Evolutionary conservation across 2,113 vertebrate genomes (phyloP).

Genomic region (Chloroceryle aenea): DNA sequence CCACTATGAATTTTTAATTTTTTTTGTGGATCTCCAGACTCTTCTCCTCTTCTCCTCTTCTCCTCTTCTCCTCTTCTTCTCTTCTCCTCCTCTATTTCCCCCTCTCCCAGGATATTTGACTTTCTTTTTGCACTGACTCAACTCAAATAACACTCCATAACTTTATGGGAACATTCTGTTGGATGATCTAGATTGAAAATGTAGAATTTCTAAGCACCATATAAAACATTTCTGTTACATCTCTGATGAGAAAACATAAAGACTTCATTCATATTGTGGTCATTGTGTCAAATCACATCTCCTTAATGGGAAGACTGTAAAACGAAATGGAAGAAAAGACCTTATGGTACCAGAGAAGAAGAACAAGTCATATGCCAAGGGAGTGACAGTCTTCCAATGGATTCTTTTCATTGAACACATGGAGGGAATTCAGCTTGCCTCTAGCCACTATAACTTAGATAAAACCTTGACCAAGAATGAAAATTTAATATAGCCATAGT

Average conservation of each 20-base stretch:
- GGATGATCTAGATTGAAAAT: background rate
- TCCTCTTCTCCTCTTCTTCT: background rate
- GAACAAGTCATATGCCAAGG: conserved; percentile 37
- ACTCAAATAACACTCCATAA: background rate
- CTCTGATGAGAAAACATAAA: conserved; percentile 33
- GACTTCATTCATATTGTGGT: conserved; percentile 50
- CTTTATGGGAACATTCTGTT: background rate
- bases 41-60: background rate
- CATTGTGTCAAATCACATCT: background rate
- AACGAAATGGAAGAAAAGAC: conserved; percentile 14
- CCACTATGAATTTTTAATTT: no score
- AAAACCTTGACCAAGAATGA: background rate
- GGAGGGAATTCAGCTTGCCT: conserved; percentile 6
- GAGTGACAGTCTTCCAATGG: conserved; percentile 28
- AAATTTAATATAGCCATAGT: background rate
- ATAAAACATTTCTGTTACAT: background rate
- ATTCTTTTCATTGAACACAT: conserved; percentile 27
- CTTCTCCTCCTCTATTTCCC: background rate
- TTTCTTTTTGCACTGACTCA: background rate
- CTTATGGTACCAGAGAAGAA: conserved; percentile 20
- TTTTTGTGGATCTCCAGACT: background rate
- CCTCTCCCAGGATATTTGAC: no score
- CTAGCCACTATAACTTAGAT: background rate
- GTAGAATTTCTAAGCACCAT: background rate
- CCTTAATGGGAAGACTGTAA: conserved; percentile 39